phyloP scores from a whole-genome alignment of 2,888 invertebrate species.

The Papilio protenor region DNA sequence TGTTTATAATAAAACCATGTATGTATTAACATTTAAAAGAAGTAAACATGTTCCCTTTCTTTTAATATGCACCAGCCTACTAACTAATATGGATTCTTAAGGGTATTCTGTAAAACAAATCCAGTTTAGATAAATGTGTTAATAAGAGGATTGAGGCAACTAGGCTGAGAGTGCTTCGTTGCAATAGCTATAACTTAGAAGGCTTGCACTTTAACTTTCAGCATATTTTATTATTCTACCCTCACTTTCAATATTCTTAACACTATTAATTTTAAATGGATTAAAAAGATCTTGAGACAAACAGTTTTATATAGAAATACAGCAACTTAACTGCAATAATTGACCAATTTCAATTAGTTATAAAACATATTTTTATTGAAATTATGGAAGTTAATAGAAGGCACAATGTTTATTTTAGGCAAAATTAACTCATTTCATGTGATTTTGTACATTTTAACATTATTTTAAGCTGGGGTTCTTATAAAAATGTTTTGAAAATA shows the following conservation, averaged over 20 bases:
- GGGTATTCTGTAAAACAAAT: conserved; percentile 30
- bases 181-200: conserved; percentile 27
- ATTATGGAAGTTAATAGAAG: no score
- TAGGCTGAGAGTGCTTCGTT: conserved; percentile 4
- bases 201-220: conserved; percentile 23
- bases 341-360: no score
- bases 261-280: background rate
- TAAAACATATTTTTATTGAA: no score
- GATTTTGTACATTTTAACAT: no score
- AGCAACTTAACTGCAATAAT: no score
- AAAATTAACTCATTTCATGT: no score
- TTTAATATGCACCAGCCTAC: background rate
- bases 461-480: background rate
- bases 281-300: background rate
- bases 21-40: background rate
- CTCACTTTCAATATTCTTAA: background rate
- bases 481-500: background rate
- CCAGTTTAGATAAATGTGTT: conserved; percentile 36
- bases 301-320: no score
- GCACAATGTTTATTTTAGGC: no score
- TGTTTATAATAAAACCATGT: background rate
- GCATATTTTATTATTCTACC: background rate
- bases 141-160: conserved; percentile 40
- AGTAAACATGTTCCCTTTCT: background rate
- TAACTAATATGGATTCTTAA: conserved; percentile 38